These are phyloP conservation scores for Aleadryas rufinucha DNA, from an alignment of 2,113 vertebrate genomes.

Conservation along the genomic window DNA sequence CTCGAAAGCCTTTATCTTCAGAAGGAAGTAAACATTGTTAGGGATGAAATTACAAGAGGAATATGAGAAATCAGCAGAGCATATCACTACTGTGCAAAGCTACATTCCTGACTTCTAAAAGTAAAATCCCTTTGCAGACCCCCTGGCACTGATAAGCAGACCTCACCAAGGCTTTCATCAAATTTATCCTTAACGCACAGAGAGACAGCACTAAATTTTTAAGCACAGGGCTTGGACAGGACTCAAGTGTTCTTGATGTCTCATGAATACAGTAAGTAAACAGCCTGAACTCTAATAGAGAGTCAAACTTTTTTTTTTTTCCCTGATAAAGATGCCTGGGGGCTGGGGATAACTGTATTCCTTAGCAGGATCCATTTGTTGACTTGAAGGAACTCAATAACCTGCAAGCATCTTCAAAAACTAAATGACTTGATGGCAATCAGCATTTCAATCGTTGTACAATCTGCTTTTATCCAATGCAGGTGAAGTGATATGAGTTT, in stretches of 20 bases:
- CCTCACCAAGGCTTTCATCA: neutral
- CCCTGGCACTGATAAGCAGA: neutral
- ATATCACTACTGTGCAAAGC: neutral
- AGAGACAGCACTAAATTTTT: neutral
- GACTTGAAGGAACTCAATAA: neutral
- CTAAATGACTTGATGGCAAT: neutral
- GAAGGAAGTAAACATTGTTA: neutral
- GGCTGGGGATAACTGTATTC: neutral
- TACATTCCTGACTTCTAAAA: neutral
- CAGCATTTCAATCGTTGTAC: neutral
- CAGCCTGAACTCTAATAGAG: neutral
- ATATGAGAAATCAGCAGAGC: neutral
- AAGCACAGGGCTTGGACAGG: neutral
- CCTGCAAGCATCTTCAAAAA: neutral
- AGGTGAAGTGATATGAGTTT: neutral
- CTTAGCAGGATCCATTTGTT: neutral
- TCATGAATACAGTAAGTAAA: neutral
- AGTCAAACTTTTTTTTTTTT: accelerated
- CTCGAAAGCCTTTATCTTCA: neutral
- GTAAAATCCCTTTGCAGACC: neutral
- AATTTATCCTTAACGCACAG: neutral
- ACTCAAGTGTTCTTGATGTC: neutral
- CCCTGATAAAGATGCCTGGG: neutral
- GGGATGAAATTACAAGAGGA: neutral
- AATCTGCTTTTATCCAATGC: neutral